Evolutionary conservation across 2,797 vertebrate genomes (phyloP).

Genomic region (Mycteria americana): DNA sequence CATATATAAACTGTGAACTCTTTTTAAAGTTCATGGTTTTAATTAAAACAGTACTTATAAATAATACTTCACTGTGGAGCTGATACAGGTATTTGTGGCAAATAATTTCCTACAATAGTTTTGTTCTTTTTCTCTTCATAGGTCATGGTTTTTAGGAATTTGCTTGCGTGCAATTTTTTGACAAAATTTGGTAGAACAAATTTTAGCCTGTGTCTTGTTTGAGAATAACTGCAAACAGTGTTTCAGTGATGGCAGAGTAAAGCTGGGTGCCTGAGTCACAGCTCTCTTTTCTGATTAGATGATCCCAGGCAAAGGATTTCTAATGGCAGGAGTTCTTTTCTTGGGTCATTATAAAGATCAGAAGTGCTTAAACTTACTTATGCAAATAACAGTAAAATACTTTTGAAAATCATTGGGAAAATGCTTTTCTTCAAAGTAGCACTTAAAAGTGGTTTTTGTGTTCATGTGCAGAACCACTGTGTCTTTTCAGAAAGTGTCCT

Average conservation of each 20-base stretch:
- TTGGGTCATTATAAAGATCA: neutral
- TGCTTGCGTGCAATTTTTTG: neutral
- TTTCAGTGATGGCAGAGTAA: neutral
- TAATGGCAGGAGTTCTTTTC: neutral
- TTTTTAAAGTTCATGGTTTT: conserved; percentile 45
- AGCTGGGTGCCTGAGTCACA: neutral
- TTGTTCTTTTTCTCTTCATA: neutral
- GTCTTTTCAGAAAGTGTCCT: neutral
- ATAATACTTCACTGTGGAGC: neutral
- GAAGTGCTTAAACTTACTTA: neutral
- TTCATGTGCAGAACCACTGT: neutral
- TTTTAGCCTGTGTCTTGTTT: neutral
- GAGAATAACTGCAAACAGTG: neutral
- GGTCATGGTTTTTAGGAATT: neutral
- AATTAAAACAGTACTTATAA: conserved; percentile 36
- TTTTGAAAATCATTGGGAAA: neutral
- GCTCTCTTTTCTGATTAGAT: neutral
- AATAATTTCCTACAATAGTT: neutral
- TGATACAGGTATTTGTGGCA: neutral
- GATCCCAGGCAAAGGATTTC: neutral
- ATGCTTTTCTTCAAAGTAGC: neutral
- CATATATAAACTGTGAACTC: neutral
- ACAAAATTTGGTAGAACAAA: neutral
- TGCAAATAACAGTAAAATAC: neutral
- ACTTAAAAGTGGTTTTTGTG: neutral